Evolutionary conservation across 1,140 invertebrate genomes (phyloP).

Genomic region (Aphelinus certus): DNA sequence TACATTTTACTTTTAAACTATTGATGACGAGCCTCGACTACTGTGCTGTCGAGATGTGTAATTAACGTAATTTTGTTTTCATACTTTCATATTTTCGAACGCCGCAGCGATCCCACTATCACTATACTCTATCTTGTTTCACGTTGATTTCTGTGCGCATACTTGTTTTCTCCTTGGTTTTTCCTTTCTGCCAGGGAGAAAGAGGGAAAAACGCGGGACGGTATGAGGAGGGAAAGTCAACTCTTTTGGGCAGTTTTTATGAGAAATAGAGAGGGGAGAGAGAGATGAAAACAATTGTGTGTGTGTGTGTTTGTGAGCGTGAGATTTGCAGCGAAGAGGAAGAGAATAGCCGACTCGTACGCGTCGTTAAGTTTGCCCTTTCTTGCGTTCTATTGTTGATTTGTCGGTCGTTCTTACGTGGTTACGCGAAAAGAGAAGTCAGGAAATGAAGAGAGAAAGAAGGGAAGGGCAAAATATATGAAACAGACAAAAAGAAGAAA

Average conservation of each 20-base stretch:
- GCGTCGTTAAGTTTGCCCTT: conserved; percentile 29
- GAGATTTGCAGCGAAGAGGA: conserved; percentile 8
- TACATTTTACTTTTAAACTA: conserved; percentile 54
- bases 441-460: conserved; percentile 45
- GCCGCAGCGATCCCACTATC: conserved; percentile 50
- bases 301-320: neutral
- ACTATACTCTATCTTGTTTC: conserved; percentile 45
- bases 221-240: neutral
- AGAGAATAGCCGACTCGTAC: conserved; percentile 11
- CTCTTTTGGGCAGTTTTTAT: no score
- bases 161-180: conserved; percentile 29
- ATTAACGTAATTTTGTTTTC: conserved; percentile 44
- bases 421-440: conserved; percentile 47
- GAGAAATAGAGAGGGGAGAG: conserved; percentile 1
- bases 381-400: conserved; percentile 25
- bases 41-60: conserved; percentile 39
- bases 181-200: conserved; percentile 13
- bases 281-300: neutral
- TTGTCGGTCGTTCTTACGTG: conserved; percentile 23
- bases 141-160: conserved; percentile 42
- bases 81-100: conserved; percentile 35
- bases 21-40: conserved; percentile 45
- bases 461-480: conserved; percentile 39
- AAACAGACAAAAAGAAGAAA: conserved; percentile 42
- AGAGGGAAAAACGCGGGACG: neutral